phyloP scores from a whole-genome alignment of 2,797 vertebrate genomes.

The Lates japonicus region DNA sequence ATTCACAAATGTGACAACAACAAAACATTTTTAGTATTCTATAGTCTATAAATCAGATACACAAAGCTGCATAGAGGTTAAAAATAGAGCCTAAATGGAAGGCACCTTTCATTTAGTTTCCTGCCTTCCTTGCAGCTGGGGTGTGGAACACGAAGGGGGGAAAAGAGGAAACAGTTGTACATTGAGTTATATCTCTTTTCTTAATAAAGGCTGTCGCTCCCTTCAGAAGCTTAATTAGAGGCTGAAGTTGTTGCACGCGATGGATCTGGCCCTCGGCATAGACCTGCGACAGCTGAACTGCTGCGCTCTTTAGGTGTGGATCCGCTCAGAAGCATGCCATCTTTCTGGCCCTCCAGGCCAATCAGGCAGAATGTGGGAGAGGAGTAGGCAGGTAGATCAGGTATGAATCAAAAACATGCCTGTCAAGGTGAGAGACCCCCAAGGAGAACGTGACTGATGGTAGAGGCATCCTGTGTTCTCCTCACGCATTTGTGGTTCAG shows the following conservation, averaged over 20 bases:
- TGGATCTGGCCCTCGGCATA: conserved; percentile 75
- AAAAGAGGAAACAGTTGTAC: conserved; percentile 28
- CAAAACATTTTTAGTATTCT: background rate
- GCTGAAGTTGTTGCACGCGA: conserved; percentile 79
- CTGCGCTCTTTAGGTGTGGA: conserved; percentile 65
- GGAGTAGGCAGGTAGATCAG: conserved; percentile 48
- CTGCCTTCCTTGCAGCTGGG: conserved; percentile 47
- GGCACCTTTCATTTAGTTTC: conserved; percentile 27
- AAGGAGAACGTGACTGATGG: conserved; percentile 48
- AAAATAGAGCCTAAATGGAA: conserved; percentile 8
- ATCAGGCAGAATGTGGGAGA: conserved; percentile 32
- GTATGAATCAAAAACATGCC: conserved; percentile 59
- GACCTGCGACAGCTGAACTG: conserved; percentile 68
- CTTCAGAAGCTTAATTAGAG: conserved; percentile 84
- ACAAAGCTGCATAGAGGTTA: background rate
- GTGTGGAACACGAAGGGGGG: conserved; percentile 36
- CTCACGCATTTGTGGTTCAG: conserved; percentile 29
- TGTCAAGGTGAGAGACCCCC: conserved; percentile 54
- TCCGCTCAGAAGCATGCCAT: conserved; percentile 55
- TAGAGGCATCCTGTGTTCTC: conserved; percentile 8
- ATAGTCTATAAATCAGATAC: background rate
- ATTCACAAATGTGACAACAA: conserved; percentile 8
- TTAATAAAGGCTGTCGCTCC: conserved; percentile 79
- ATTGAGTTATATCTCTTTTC: conserved; percentile 56
- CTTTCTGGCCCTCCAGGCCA: conserved; percentile 69